Evolutionary conservation across 1,140 invertebrate genomes (phyloP).

Genomic region (Magallana ariakensis): DNA sequence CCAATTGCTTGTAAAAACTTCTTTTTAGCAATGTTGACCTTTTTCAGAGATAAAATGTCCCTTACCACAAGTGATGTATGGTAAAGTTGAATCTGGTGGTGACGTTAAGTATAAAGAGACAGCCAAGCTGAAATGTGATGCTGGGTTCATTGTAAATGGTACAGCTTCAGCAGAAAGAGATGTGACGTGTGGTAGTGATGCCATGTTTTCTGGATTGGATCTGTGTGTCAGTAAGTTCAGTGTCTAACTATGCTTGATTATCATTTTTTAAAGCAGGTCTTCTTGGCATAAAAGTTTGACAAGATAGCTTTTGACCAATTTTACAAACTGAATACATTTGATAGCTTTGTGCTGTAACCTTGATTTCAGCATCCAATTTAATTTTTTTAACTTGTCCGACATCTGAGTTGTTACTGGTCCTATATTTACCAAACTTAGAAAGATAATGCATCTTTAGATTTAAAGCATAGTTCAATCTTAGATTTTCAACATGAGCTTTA

Average conservation of each 20-base stretch:
- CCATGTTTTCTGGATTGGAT: slow-evolving; percentile 41
- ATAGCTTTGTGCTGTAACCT: no score
- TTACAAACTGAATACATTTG: no score
- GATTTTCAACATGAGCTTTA: background rate
- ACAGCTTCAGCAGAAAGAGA: background rate
- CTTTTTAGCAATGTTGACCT: no score
- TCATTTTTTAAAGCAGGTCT: no score
- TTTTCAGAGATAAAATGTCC: slow-evolving; percentile 52
- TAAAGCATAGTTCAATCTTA: background rate
- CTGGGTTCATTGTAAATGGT: slow-evolving; percentile 47
- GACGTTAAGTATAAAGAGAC: slow-evolving; percentile 1
- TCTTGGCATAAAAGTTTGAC: no score
- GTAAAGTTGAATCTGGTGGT: background rate
- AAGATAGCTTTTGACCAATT: no score
- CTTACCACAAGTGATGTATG: slow-evolving; percentile 45
- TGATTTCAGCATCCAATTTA: no score
- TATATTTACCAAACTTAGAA: background rate
- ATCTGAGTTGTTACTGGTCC: no score
- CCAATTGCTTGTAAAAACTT: no score
- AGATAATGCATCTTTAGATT: background rate
- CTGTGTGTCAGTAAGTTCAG: slow-evolving; percentile 45
- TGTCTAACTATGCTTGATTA: background rate
- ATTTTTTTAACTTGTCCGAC: no score
- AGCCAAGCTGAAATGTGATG: slow-evolving; percentile 44
- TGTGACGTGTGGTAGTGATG: slow-evolving; percentile 49